These are phyloP conservation scores for Himalopsyche tibetana DNA, from an alignment of 2,888 invertebrate genomes.

Conservation along the genomic window DNA sequence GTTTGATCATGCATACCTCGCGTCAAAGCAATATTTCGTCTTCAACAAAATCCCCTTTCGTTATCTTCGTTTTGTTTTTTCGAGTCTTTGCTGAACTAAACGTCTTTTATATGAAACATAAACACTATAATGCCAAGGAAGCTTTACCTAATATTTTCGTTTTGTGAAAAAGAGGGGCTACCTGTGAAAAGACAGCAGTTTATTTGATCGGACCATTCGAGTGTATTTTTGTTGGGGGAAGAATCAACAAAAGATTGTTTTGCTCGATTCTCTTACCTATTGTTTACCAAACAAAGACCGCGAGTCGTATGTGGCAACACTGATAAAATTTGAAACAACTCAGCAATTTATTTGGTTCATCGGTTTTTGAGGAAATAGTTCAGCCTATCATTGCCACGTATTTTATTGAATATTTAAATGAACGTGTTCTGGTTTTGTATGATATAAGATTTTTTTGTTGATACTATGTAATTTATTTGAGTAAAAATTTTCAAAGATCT, in stretches of 20 bases:
- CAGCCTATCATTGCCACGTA: too few species aligned
- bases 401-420: too few species aligned
- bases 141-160: neutral
- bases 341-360: too few species aligned
- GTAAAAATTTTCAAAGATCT: too few species aligned
- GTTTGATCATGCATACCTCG: neutral
- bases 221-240: neutral
- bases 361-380: too few species aligned
- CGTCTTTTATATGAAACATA: conserved; percentile 7
- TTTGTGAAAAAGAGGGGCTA: neutral
- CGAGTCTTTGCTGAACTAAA: conserved; percentile 7
- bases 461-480: too few species aligned
- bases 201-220: neutral
- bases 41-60: neutral
- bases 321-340: neutral
- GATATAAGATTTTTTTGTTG: too few species aligned
- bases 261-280: neutral
- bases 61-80: conserved; percentile 36
- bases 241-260: neutral
- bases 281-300: neutral
- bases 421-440: too few species aligned
- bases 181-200: neutral
- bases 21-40: conserved; percentile 27
- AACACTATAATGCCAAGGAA: neutral
- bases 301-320: neutral